These are phyloP conservation scores for Iphiclides podalirius DNA, from an alignment of 2,888 invertebrate genomes.

Conservation along the genomic window DNA sequence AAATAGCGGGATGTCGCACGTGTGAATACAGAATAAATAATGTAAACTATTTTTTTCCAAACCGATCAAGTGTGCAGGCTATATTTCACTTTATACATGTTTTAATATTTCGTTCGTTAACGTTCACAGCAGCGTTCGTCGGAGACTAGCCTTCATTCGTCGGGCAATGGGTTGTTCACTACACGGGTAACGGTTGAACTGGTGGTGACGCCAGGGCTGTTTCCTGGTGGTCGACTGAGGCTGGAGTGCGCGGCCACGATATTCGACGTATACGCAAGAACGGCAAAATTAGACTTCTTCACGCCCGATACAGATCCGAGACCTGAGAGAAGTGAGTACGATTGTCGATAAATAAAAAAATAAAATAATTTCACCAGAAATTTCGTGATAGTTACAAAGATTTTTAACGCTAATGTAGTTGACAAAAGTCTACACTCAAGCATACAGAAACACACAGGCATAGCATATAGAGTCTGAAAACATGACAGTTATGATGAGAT, in stretches of 20 bases:
- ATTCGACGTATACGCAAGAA: slow-evolving; percentile 84
- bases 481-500: too few species aligned
- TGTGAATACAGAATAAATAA: too few species aligned
- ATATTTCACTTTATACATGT: too few species aligned
- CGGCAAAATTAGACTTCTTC: slow-evolving; percentile 84
- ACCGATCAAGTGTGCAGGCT: too few species aligned
- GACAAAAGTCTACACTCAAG: too few species aligned
- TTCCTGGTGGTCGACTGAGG: slow-evolving; percentile 82
- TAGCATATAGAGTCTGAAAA: too few species aligned
- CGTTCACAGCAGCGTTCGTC: slow-evolving; percentile 60
- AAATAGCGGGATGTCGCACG: too few species aligned
- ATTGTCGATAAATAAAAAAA: slow-evolving; percentile 5
- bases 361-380: neutral
- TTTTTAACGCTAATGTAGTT: too few species aligned
- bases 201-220: slow-evolving; percentile 78
- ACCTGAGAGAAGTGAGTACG: slow-evolving; percentile 87
- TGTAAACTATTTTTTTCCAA: too few species aligned
- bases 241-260: slow-evolving; percentile 87
- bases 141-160: slow-evolving; percentile 64
- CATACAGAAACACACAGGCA: too few species aligned
- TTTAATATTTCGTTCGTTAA: too few species aligned
- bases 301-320: slow-evolving; percentile 87
- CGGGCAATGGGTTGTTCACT: slow-evolving; percentile 74
- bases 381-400: too few species aligned
- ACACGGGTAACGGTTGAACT: slow-evolving; percentile 81